Conservation (phyloP, 2,113 vertebrate species). For the Neotragus pygmaeus region DNA sequence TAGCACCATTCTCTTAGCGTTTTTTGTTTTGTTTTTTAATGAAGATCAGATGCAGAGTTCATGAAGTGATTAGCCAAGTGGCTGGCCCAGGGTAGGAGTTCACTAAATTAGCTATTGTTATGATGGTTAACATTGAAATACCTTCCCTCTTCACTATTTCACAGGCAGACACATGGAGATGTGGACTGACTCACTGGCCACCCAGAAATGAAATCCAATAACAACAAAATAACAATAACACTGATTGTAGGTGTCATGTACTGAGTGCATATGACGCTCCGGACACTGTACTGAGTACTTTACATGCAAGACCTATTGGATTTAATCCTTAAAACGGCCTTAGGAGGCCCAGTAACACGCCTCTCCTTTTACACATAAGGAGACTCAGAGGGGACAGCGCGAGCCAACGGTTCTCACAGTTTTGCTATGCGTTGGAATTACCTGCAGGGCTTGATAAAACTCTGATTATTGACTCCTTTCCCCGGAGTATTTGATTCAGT, state of each 20-base stretch:
- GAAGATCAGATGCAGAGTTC: neutral
- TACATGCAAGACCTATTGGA: neutral
- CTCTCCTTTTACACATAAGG: neutral
- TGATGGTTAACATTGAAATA: neutral
- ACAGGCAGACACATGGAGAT: neutral
- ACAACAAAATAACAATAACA: neutral
- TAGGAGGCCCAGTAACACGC: neutral
- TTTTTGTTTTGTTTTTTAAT: neutral
- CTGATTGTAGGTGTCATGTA: neutral
- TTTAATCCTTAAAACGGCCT: neutral
- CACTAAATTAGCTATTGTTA: conserved; percentile 11
- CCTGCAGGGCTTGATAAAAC: neutral
- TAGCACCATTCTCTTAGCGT: neutral
- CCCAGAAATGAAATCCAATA: conserved; percentile 25
- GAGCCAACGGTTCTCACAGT: neutral
- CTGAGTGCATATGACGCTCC: neutral
- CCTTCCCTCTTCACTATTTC: neutral
- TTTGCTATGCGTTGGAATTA: neutral
- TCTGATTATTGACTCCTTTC: too few species aligned
- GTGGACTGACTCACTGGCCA: neutral
- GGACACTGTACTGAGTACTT: neutral
- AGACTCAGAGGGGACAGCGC: neutral
- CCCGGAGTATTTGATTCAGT: neutral
- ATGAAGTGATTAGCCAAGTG: neutral
- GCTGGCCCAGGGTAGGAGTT: neutral